Evolutionary conservation across 2,797 vertebrate genomes (phyloP).

Genomic region (Poeciliopsis paucimaculata): DNA sequence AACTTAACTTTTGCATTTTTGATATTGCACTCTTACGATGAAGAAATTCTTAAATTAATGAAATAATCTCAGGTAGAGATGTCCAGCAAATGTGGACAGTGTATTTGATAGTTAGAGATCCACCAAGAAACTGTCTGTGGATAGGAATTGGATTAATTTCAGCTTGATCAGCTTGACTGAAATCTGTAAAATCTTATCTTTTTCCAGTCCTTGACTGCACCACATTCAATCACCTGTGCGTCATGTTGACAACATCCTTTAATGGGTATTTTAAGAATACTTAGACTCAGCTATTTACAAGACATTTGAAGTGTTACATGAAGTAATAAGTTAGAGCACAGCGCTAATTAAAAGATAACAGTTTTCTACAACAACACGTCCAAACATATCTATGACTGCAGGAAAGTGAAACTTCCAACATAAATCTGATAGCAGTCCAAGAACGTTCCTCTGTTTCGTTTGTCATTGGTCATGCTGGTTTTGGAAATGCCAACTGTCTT

Average conservation of each 20-base stretch:
- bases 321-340: neutral
- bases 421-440: neutral
- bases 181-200: neutral
- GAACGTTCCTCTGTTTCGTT: neutral
- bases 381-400: neutral
- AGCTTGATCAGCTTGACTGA: neutral
- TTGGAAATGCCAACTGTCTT: neutral
- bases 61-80: neutral
- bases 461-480: neutral
- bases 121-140: neutral
- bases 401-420: neutral
- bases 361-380: neutral
- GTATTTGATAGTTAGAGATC: neutral
- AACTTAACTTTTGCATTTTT: neutral
- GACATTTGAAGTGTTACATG: neutral
- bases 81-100: neutral
- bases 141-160: neutral
- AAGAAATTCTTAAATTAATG: neutral
- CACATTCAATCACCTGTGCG: neutral
- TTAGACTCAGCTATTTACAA: neutral
- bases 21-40: neutral
- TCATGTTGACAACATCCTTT: neutral
- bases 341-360: neutral
- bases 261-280: neutral
- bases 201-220: neutral